phyloP scores from a whole-genome alignment of 1,140 invertebrate species.

The Helicoverpa armigera region DNA sequence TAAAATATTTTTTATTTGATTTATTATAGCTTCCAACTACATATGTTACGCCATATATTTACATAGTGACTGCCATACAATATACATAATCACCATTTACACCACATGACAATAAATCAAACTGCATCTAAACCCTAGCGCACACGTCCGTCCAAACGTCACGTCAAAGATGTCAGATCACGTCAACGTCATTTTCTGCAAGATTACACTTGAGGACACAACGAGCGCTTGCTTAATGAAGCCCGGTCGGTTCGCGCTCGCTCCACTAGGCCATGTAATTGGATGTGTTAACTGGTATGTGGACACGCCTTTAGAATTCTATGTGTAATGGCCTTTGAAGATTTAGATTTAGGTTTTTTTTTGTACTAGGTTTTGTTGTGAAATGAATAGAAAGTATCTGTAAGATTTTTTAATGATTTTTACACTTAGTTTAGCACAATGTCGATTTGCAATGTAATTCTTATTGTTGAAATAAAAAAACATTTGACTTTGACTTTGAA shows the following conservation, averaged over 20 bases:
- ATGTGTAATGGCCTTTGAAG: not conserved
- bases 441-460: no score
- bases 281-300: slow-evolving; percentile 44
- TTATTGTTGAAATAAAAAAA: no score
- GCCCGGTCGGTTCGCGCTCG: slow-evolving; percentile 26
- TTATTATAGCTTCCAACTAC: no score
- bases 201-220: slow-evolving; percentile 49
- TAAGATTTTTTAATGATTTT: no score
- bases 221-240: slow-evolving; percentile 45
- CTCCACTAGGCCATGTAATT: slow-evolving; percentile 51
- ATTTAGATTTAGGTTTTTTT: not conserved
- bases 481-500: no score
- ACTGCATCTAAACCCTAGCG: slow-evolving; percentile 17
- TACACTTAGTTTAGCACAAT: no score
- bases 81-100: not conserved
- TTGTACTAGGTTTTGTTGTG: not conserved
- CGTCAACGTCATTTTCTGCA: slow-evolving; percentile 49
- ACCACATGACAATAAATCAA: not conserved
- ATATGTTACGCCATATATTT: no score
- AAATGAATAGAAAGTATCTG: not conserved
- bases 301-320: slow-evolving; percentile 30
- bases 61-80: not conserved
- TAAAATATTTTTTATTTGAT: no score
- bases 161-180: slow-evolving; percentile 45
- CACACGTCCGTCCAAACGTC: slow-evolving; percentile 1